Base-by-base conservation (phyloP, 2,113 vertebrate genomes). In the Podarcis cretensis region DNA sequence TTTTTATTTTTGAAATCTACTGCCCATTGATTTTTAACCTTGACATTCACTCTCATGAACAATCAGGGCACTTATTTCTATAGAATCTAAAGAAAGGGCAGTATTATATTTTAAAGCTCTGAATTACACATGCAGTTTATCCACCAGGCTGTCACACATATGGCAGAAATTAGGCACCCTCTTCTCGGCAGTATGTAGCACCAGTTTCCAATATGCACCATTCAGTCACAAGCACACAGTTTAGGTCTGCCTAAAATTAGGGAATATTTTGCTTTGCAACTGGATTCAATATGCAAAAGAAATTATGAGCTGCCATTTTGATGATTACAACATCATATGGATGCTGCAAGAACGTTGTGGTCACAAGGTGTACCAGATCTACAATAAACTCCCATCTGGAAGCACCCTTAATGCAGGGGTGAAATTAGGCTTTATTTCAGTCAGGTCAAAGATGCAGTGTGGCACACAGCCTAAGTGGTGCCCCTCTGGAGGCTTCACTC, bases 111-210 rank as follows among this genome's bases (percentile, higher is more conserved):
- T 73, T 57, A 81, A 81, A 59, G 3, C 8, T 82, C 69, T 76
- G 80, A 32, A 25, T 43, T 32, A 76, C 20, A 27, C 25, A 85
- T 63, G 23, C 32, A 76, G 7, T 65, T 57, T 40, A 40, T 65
- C 7, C 14, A 13, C 27, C 12, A 57, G n/a, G 18, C 65, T 68
- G 35, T 66, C 59, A 68, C 48, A 27, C 12, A 0, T 2, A 9
- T 2, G 14, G 73, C 57, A 37, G 3, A 3, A 10, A 23, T 0
- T 0, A 81, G 88, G 48, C 0, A 48, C 9, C 14, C 6, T 76
- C 32, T 76, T 48, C 32, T 27, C 16, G 0, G 5, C 5, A 2
- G 4, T 66, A 2, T 10, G 76, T 48, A 85, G 5, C 9, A 76
- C 30, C 35, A 68, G 37, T 27, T 30, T 68, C 57, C 32, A 76